These are phyloP conservation scores for Pachydiplax longipennis DNA, from an alignment of 2,888 invertebrate genomes.

Conservation along the genomic window DNA sequence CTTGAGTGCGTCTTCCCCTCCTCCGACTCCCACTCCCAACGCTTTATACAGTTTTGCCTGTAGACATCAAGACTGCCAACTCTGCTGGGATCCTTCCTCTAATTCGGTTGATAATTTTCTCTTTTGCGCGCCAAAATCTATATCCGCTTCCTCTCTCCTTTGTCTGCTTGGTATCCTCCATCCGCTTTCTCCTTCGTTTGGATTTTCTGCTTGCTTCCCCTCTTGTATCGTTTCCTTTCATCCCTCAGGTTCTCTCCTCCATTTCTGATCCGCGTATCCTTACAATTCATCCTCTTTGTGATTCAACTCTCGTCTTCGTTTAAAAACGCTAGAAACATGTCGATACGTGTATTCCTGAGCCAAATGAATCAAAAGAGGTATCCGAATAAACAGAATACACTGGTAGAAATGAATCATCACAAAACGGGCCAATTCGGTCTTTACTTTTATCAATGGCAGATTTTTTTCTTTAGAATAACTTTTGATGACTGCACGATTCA, in stretches of 20 bases:
- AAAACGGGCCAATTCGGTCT: too few relatives aligned
- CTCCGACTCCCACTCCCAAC: neutral
- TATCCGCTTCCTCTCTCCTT: neutral
- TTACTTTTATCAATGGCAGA: too few relatives aligned
- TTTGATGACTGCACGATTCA: too few relatives aligned
- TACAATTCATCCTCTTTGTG: neutral
- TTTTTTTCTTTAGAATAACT: too few relatives aligned
- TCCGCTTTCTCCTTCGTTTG: neutral
- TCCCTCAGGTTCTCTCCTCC: neutral
- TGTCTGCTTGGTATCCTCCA: neutral
- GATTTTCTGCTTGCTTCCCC: neutral
- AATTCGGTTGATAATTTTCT: neutral
- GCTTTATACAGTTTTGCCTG: neutral
- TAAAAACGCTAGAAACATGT: too few relatives aligned
- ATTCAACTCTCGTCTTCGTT: too few relatives aligned
- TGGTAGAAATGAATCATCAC: too few relatives aligned
- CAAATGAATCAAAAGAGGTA: too few relatives aligned
- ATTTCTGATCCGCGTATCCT: neutral
- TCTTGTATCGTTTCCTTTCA: neutral
- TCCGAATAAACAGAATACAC: too few relatives aligned
- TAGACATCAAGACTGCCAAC: neutral
- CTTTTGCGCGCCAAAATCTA: neutral
- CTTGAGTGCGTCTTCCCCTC: conserved; percentile 9
- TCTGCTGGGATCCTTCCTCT: neutral
- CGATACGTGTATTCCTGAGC: too few relatives aligned